Percentiles rank a stretch among this genome's conserved stretches.
These are phyloP conservation scores for Epirrhoe alternata DNA, from an alignment of 2,888 invertebrate species.

Conservation along the genomic window DNA sequence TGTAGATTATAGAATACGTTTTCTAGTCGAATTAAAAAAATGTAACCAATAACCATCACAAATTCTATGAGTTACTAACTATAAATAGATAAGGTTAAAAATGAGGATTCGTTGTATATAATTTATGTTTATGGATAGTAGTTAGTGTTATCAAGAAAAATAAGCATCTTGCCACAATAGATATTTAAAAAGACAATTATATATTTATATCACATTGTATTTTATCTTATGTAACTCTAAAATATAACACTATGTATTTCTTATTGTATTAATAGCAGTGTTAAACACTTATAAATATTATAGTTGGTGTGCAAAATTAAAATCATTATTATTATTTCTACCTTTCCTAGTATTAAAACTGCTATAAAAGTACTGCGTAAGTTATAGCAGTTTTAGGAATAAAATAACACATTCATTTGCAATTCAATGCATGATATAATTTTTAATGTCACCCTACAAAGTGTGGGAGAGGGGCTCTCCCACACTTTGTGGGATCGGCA, in stretches of 20 bases:
- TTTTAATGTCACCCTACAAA: too few relatives aligned
- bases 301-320: conserved; percentile 48
- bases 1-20: conserved; percentile 34
- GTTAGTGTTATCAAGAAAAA: conserved; percentile 23
- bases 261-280: conserved; percentile 38
- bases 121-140: conserved; percentile 25
- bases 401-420: too few relatives aligned
- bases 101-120: conserved; percentile 18
- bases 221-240: conserved; percentile 9
- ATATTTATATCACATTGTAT: conserved; percentile 27
- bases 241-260: conserved; percentile 21
- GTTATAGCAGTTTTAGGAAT: too few relatives aligned
- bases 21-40: conserved; percentile 46
- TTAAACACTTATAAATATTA: conserved; percentile 53
- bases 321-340: conserved; percentile 18
- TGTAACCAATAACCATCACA: conserved; percentile 8
- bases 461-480: too few relatives aligned
- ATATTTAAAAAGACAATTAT: conserved; percentile 25
- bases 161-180: conserved; percentile 36
- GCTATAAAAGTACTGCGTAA: too few relatives aligned
- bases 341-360: too few relatives aligned
- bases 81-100: conserved; percentile 5
- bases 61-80: conserved; percentile 19
- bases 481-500: too few relatives aligned
- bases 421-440: too few relatives aligned